Conservation (phyloP, 2,113 vertebrate genomes). For the Cisticola juncidis region DNA sequence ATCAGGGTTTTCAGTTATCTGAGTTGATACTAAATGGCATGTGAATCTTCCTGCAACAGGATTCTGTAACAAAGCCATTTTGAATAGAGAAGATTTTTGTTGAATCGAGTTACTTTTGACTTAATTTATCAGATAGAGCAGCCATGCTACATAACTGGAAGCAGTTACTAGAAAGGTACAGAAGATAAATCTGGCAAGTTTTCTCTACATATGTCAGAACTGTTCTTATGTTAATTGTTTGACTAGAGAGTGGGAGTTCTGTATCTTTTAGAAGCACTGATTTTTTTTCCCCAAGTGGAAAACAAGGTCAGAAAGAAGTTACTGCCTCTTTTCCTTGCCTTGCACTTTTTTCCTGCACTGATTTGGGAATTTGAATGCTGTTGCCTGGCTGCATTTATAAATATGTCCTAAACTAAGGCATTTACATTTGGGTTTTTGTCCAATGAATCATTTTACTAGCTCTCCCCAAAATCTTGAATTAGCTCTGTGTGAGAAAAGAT, state of each 20-base stretch:
- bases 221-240: background rate
- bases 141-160: background rate
- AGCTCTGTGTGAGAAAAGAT: background rate
- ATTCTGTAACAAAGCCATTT: background rate
- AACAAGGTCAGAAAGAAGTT: background rate
- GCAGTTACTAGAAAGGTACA: constrained; percentile 13
- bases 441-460: background rate
- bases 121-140: background rate
- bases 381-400: background rate
- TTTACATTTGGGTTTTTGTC: background rate
- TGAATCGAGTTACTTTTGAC: background rate
- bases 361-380: background rate
- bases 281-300: background rate
- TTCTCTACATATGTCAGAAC: background rate
- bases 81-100: background rate
- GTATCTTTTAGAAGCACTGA: background rate
- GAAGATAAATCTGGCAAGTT: constrained; percentile 2
- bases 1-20: background rate
- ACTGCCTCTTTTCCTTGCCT: background rate
- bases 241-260: background rate
- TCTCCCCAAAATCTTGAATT: background rate
- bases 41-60: background rate
- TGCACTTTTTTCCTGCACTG: background rate
- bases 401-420: background rate
- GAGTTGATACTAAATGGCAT: background rate